These are phyloP conservation scores for Cheirogaleus major DNA, from an alignment of 2,797 vertebrate species.

Conservation along the genomic window DNA sequence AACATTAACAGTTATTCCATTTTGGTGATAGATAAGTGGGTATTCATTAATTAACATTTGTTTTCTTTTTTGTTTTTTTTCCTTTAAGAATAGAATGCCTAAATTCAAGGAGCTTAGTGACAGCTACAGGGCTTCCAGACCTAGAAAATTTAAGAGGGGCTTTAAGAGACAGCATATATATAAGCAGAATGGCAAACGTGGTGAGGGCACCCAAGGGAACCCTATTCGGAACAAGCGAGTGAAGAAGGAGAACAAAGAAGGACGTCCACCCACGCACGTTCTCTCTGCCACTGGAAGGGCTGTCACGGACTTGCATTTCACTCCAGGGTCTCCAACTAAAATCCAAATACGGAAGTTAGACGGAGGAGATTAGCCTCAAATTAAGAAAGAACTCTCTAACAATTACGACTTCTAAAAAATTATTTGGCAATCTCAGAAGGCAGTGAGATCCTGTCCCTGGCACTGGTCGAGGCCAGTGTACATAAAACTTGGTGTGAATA, in stretches of 20 bases:
- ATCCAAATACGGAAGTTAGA: background rate
- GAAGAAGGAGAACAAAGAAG: background rate
- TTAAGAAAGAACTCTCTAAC: background rate
- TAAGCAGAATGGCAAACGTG: background rate
- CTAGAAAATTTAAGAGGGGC: background rate
- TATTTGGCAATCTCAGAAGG: background rate
- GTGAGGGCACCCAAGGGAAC: background rate
- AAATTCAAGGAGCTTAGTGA: background rate
- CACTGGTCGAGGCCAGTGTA: background rate
- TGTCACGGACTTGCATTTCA: background rate
- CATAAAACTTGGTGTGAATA: background rate
- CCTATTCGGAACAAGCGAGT: background rate
- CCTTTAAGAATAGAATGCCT: background rate
- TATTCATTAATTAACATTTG: background rate
- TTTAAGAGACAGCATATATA: background rate
- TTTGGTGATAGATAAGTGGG: background rate
- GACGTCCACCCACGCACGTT: too few species aligned
- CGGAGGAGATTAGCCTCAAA: background rate
- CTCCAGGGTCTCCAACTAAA: background rate
- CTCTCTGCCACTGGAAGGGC: accelerated
- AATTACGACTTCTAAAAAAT: background rate
- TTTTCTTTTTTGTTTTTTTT: background rate
- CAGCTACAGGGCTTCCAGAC: background rate
- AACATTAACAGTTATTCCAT: background rate
- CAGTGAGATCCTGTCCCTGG: background rate